These are phyloP conservation scores for Dinomys branickii DNA, from an alignment of 2,113 vertebrate species.

Conservation along the genomic window DNA sequence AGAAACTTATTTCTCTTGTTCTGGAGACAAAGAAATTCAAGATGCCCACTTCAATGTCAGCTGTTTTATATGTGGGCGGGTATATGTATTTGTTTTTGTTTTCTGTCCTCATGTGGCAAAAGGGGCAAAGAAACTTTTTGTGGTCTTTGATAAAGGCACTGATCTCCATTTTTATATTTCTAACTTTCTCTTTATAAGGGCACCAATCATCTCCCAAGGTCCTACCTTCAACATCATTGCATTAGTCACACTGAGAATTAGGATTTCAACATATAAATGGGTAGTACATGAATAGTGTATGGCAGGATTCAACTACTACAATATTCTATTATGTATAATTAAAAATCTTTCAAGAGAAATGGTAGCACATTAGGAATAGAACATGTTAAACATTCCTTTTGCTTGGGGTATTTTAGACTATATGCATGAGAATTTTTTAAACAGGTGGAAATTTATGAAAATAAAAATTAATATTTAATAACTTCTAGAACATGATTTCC, in stretches of 20 bases:
- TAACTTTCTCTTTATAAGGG: not conserved
- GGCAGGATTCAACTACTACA: not conserved
- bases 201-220: not conserved
- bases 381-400: not conserved
- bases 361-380: not conserved
- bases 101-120: not conserved
- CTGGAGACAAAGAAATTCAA: not conserved
- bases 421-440: not conserved
- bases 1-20: not conserved
- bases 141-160: not conserved
- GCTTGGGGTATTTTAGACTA: not conserved
- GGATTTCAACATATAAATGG: not conserved
- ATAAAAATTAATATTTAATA: constrained; percentile 1
- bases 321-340: constrained; percentile 28
- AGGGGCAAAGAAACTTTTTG: not conserved
- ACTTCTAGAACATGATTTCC: constrained; percentile 35
- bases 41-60: not conserved
- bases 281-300: not conserved
- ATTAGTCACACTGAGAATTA: not conserved
- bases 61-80: not conserved
- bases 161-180: not conserved
- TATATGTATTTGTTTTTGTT: not conserved
- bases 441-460: not conserved
- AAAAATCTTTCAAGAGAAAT: constrained; percentile 35
- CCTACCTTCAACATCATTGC: not conserved